Evolutionary conservation across 1,140 invertebrate genomes (phyloP), one percentile per base, ranked within the genome.

Genomic region (Heliothis virescens): DNA sequence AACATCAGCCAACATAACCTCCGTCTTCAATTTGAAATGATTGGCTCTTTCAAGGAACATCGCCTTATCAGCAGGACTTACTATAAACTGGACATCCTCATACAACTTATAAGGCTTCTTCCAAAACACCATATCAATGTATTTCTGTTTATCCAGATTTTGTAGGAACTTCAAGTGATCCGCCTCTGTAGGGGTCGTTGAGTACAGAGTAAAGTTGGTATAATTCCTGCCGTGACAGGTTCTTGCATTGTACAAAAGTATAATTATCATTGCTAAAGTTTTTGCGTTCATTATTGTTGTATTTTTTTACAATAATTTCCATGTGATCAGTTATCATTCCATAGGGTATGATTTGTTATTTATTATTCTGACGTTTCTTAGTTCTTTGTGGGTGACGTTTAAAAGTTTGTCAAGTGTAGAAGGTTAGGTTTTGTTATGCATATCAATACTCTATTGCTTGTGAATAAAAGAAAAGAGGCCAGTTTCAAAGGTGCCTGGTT

Each of bases 41-140:
- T 77, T 29, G 13, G 87, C 76, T 72, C 89, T 90, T 57, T 92
- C 88, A 34, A 83, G 72, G 53, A 93, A 90, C 10, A 90, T 15
- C 10, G 86, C 82, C 7, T 79, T 79, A 29, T 92, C 86, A 0
- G 34, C 55, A 26, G 87, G 87, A 82, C 83, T 83, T 0, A 94
- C 89, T n/a, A 93, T 79, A 18, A 94, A 77, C 55, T 92, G 90
- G 0, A 92, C 83, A 77, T 88, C 83, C 34, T 85, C 81, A 53
- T 83, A 87, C 15, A 92, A 53, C 62, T 87, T 91, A n/a, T 80
- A 85, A 0, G 92, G 91, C 50, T 83, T 90, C 18, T 86, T 85
- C 89, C 90, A 92, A 81, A 92, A 93, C 13, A 89, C 82, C 1
- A 91, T 81, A 55, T 93, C 86, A 0, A 92, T 85, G 47, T 92